Evolutionary conservation across 1,140 invertebrate genomes (phyloP).

Genomic region (Spodoptera litura): DNA sequence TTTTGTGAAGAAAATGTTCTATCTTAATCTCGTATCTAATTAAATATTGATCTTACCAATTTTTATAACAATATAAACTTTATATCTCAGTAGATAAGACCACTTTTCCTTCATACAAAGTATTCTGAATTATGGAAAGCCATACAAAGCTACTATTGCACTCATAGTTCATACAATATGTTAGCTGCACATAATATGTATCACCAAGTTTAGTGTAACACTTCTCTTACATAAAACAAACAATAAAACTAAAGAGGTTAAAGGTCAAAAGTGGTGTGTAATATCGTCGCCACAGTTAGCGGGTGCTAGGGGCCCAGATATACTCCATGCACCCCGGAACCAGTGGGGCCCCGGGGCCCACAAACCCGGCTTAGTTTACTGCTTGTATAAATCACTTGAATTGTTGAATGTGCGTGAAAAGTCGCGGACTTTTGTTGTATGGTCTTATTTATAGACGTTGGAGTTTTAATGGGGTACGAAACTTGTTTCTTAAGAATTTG

Average conservation of each 20-base stretch:
- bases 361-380: slow-evolving; percentile 69
- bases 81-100: too few relatives aligned
- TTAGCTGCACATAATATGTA: background rate
- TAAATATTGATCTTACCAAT: too few relatives aligned
- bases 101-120: too few relatives aligned
- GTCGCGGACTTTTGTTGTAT: slow-evolving; percentile 60
- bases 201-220: slow-evolving; percentile 4
- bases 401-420: slow-evolving; percentile 83
- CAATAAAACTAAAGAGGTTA: slow-evolving; percentile 26
- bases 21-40: too few relatives aligned
- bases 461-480: slow-evolving; percentile 13
- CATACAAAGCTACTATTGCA: too few relatives aligned
- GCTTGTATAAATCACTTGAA: slow-evolving; percentile 80
- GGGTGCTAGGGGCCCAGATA: background rate
- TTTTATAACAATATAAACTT: too few relatives aligned
- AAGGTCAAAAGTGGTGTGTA: slow-evolving; percentile 46
- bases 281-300: slow-evolving; percentile 50
- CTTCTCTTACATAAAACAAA: slow-evolving; percentile 10
- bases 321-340: too few relatives aligned
- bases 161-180: too few relatives aligned
- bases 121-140: too few relatives aligned
- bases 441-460: slow-evolving; percentile 48
- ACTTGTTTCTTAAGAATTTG: background rate
- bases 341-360: background rate
- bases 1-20: too few relatives aligned